phyloP scores from a whole-genome alignment of 2,113 vertebrate species.

The Arizona elegans region DNA sequence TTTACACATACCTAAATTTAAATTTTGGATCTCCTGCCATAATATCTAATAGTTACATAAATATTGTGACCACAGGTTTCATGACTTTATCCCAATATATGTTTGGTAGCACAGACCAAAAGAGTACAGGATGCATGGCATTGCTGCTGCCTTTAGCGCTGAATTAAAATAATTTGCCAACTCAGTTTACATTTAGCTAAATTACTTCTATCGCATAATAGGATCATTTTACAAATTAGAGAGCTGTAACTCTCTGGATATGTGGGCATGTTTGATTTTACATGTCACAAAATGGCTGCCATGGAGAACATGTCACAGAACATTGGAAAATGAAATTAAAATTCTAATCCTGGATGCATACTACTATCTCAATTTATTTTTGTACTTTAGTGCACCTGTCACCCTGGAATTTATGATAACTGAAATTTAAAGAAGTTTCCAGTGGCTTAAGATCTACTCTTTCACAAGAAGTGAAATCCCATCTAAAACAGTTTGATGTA shows the following conservation, averaged over 20 bases:
- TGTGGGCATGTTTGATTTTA: background rate
- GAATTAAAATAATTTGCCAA: background rate
- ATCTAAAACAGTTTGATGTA: background rate
- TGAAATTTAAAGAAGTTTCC: background rate
- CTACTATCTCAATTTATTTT: background rate
- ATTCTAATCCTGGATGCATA: background rate
- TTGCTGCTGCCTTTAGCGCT: background rate
- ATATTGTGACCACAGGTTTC: background rate
- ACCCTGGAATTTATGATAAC: background rate
- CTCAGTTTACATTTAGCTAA: background rate
- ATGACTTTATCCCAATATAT: background rate
- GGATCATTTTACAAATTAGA: background rate
- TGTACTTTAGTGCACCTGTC: background rate
- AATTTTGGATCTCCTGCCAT: background rate
- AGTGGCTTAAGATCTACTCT: background rate
- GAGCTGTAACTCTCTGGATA: background rate
- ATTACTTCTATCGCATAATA: too few relatives aligned
- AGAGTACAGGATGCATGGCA: background rate
- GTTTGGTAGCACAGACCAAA: background rate
- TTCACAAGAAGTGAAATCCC: background rate
- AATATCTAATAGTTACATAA: background rate
- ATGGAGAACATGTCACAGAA: background rate
- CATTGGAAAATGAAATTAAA: background rate
- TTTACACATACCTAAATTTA: background rate
- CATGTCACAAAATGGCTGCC: background rate